These are phyloP conservation scores for Mamestra configurata DNA, from an alignment of 1,140 invertebrate genomes.

Conservation along the genomic window DNA sequence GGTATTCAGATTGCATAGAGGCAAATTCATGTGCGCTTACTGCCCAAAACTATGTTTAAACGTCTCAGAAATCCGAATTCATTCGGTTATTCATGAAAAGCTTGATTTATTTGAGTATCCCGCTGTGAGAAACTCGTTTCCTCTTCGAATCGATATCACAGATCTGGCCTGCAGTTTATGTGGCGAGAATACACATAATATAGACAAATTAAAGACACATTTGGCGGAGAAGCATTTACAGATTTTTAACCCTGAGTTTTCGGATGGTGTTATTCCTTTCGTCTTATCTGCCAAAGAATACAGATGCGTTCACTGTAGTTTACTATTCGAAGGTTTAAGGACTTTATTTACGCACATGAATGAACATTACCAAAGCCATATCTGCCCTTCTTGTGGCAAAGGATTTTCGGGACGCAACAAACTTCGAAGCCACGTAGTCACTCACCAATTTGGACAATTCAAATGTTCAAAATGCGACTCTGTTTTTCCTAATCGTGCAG, in stretches of 20 bases:
- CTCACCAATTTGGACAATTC: background rate
- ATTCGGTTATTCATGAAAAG: background rate
- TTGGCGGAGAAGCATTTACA: background rate
- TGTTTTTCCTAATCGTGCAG: background rate
- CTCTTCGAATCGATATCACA: background rate
- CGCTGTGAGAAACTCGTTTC: background rate
- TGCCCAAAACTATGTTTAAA: conserved; percentile 64
- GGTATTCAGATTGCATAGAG: conserved; percentile 70
- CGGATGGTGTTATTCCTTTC: background rate
- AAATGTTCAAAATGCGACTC: background rate
- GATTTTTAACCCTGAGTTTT: background rate
- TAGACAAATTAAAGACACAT: background rate
- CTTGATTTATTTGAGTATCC: background rate
- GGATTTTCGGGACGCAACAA: background rate
- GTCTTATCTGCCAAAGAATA: background rate
- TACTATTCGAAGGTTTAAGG: background rate
- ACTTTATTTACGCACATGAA: background rate
- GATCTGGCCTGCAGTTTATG: background rate
- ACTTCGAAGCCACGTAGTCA: background rate
- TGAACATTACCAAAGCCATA: background rate
- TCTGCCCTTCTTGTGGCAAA: background rate
- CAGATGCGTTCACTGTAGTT: background rate
- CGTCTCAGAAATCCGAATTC: conserved; percentile 58
- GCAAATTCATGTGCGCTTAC: conserved; percentile 76
- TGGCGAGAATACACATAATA: background rate